phyloP scores from a whole-genome alignment of 2,797 vertebrate species.

The Dryobates pubescens region DNA sequence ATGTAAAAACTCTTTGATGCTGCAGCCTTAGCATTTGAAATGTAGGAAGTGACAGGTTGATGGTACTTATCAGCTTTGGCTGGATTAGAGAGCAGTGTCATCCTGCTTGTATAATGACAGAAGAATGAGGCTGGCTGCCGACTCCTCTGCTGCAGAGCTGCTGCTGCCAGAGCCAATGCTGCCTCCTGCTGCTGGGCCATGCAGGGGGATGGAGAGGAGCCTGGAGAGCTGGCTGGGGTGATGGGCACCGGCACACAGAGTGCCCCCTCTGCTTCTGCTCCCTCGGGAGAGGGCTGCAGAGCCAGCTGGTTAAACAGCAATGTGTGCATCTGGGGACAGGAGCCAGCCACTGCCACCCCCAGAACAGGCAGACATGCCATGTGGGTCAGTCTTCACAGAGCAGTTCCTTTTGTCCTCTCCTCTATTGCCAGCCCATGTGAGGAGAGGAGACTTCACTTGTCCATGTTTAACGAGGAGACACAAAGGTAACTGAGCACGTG shows the following conservation, averaged over 20 bases:
- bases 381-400: background rate
- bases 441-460: slow-evolving; percentile 21
- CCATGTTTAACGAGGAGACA: background rate
- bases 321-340: background rate
- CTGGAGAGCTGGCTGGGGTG: background rate
- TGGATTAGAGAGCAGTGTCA: slow-evolving; percentile 89
- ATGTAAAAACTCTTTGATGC: slow-evolving; percentile 90
- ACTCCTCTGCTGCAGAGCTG: slow-evolving; percentile 65
- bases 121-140: slow-evolving; percentile 82
- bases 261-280: background rate
- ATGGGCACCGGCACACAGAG: fast-evolving
- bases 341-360: background rate
- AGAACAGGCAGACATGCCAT: background rate
- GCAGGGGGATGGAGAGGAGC: background rate
- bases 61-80: slow-evolving; percentile 88
- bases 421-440: background rate
- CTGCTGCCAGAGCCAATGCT: slow-evolving; percentile 74
- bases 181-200: slow-evolving; percentile 76
- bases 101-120: slow-evolving; percentile 86
- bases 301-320: background rate
- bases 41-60: slow-evolving; percentile 89
- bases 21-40: slow-evolving; percentile 87
- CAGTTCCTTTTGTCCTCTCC: background rate
- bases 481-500: background rate
- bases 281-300: background rate